Conservation (phyloP, 2,113 vertebrate species). For the Micronisus gabar region DNA sequence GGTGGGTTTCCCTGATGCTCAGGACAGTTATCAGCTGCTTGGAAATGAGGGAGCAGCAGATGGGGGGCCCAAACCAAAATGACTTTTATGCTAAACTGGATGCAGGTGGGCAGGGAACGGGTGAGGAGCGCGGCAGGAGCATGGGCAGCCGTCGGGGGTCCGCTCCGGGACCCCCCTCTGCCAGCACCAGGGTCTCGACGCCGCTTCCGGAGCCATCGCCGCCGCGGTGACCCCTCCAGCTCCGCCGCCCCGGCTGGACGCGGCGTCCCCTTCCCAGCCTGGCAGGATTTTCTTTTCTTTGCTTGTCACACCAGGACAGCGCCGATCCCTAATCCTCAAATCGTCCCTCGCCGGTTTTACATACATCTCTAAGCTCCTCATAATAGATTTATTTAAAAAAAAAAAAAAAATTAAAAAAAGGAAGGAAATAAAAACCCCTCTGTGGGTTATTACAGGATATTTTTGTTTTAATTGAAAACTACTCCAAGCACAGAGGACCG, state of each 20-base stretch:
- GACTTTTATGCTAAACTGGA: constrained; percentile 59
- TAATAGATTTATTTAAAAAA: background rate
- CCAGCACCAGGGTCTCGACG: background rate
- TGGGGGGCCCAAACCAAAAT: constrained; percentile 31
- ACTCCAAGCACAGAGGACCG: fast-evolving
- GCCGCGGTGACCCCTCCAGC: background rate
- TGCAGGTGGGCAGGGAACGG: background rate
- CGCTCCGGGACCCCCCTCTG: too few species aligned
- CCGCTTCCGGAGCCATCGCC: fast-evolving
- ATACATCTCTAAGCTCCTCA: constrained; percentile 14
- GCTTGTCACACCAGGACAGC: background rate
- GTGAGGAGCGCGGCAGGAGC: background rate
- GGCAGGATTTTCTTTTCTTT: background rate
- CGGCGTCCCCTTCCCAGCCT: background rate
- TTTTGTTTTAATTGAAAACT: constrained; percentile 30
- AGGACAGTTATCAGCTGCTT: background rate
- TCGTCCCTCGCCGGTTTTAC: background rate
- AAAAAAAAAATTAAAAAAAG: background rate
- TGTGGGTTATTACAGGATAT: constrained; percentile 2
- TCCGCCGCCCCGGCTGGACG: background rate
- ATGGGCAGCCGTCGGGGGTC: background rate
- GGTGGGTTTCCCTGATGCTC: background rate
- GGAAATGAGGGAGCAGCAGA: constrained; percentile 40
- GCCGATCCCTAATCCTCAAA: background rate
- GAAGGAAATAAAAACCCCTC: background rate